Percentiles rank a stretch among this genome's conserved stretches.
phyloP scores from a whole-genome alignment of 2,888 invertebrate genomes.

The Nebria salina region DNA sequence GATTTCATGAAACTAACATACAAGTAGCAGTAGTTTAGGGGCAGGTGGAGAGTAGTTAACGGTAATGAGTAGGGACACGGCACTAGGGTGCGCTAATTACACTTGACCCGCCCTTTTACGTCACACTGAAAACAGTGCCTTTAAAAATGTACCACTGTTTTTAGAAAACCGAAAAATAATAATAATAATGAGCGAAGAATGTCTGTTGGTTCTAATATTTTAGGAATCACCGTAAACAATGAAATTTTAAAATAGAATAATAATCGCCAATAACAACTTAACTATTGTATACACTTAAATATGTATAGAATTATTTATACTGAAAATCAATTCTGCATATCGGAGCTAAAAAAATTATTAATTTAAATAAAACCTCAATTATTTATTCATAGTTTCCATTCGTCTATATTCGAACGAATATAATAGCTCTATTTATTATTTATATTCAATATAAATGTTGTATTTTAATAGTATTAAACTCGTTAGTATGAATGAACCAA shows the following conservation, averaged over 20 bases:
- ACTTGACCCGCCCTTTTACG: slow-evolving; percentile 33
- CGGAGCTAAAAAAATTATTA: background rate
- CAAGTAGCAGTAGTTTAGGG: background rate
- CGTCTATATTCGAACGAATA: background rate
- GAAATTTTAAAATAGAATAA: background rate
- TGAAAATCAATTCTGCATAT: background rate
- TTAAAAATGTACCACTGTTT: background rate
- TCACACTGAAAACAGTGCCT: slow-evolving; percentile 1
- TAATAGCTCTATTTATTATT: background rate
- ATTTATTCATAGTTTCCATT: background rate
- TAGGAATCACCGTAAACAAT: too few species aligned
- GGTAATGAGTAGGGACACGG: slow-evolving; percentile 37
- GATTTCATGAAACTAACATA: background rate
- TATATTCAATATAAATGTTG: background rate
- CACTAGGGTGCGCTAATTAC: slow-evolving; percentile 45
- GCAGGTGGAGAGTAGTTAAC: background rate
- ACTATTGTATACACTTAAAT: background rate
- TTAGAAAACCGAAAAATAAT: background rate
- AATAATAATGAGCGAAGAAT: too few species aligned
- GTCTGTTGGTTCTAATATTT: too few species aligned
- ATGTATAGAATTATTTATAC: background rate
- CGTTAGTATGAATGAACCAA: background rate
- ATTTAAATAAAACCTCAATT: too few species aligned
- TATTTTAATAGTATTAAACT: background rate
- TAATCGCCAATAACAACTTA: background rate